Percentiles rank a stretch among this genome's conserved stretches.
Conservation (phyloP, 30 jellyfish, hydroid and myxozoan genomes). For the Mastigias papua region DNA sequence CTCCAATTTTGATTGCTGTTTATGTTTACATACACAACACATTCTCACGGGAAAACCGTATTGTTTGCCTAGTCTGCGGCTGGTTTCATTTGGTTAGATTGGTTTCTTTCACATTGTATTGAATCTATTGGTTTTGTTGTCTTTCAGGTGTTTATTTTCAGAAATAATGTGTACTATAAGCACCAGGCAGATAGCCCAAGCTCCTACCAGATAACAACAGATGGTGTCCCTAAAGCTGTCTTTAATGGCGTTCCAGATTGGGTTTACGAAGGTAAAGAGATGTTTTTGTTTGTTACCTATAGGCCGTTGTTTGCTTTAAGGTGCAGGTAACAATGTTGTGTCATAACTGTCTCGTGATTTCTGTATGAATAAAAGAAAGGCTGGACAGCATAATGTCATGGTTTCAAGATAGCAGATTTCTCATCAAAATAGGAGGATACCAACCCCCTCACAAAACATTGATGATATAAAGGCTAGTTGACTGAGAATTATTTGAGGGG, state of each 20-base stretch:
- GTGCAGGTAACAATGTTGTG: too few species aligned
- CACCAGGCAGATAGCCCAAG: slow-evolving; percentile 40
- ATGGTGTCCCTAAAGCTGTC: slow-evolving; percentile 91
- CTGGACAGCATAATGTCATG: too few species aligned
- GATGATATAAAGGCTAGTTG: too few species aligned
- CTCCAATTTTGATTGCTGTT: background rate
- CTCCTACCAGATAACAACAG: slow-evolving; percentile 81
- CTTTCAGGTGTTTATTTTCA: slow-evolving; percentile 83
- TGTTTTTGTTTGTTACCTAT: too few species aligned
- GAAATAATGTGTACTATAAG: slow-evolving; percentile 79
- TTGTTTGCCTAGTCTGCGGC: background rate
- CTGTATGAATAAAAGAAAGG: too few species aligned
- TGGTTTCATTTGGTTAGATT: background rate
- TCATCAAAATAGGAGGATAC: too few species aligned
- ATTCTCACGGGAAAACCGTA: too few species aligned
- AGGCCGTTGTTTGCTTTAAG: too few species aligned
- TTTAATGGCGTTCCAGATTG: slow-evolving; percentile 99
- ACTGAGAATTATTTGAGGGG: too few species aligned
- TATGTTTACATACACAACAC: background rate
- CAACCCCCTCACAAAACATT: too few species aligned
- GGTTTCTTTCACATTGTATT: background rate
- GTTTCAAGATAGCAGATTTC: too few species aligned
- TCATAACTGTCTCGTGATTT: too few species aligned
- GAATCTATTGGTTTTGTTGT: background rate
- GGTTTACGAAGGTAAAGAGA: slow-evolving; percentile 96